Percentiles rank a stretch among this genome's conserved stretches.
phyloP scores from a whole-genome alignment of 2,113 vertebrate species.

The Acinonyx jubatus region DNA sequence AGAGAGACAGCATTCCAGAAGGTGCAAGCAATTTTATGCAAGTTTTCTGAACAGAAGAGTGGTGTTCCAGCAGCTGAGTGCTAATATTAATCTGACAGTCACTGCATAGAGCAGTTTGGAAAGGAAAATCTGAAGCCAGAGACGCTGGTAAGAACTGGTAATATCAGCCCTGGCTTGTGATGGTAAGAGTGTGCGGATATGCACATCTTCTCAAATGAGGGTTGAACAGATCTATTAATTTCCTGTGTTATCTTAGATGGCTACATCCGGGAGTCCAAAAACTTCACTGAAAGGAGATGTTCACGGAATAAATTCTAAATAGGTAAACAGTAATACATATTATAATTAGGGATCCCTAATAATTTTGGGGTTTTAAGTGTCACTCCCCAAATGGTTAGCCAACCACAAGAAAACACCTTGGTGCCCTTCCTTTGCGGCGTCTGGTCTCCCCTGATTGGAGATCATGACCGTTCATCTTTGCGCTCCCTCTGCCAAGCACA shows the following conservation, averaged over 20 bases:
- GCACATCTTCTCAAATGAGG: neutral
- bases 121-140: neutral
- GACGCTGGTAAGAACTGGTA: neutral
- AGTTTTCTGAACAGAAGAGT: neutral
- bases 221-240: neutral
- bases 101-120: neutral
- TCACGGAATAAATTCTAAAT: neutral
- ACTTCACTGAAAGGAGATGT: neutral
- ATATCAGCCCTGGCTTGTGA: neutral
- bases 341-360: neutral
- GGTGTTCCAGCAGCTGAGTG: neutral
- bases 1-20: neutral
- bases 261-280: neutral
- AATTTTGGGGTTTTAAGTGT: neutral
- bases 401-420: neutral
- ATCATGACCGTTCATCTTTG: neutral
- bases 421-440: rapidly evolving
- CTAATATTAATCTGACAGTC: neutral
- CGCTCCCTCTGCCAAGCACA: neutral
- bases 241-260: neutral
- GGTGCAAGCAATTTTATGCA: neutral
- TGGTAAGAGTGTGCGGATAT: neutral
- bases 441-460: neutral
- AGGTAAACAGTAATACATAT: neutral
- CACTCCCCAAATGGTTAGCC: neutral